A percentile compares a stretch with the other conserved stretches of the same genome.
phyloP scores from a whole-genome alignment of 2,113 vertebrate genomes.

The Arenaria interpres region DNA sequence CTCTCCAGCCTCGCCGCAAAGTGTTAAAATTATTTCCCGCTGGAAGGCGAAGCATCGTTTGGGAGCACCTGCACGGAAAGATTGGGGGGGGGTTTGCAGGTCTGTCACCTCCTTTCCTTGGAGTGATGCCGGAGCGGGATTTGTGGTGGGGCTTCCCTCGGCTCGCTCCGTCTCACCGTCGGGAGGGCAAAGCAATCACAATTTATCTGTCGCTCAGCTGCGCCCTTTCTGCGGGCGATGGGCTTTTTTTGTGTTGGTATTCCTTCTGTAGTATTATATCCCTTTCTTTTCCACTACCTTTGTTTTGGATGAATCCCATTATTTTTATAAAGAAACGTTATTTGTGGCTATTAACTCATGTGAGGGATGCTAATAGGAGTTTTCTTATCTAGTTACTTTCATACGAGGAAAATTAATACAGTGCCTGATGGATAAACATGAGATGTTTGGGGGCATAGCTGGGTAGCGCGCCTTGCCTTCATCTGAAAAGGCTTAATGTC shows the following conservation, averaged over 20 bases:
- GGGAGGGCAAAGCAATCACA: not conserved
- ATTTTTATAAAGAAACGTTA: not conserved
- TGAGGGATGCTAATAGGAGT: not conserved
- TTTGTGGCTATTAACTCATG: not conserved
- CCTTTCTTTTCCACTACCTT: not conserved
- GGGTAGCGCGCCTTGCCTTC: not conserved
- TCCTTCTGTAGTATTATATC: not conserved
- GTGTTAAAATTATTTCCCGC: not conserved
- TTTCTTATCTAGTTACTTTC: constrained; percentile 13
- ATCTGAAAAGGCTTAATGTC: not conserved
- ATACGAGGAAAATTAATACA: not conserved
- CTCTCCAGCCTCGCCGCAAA: not conserved
- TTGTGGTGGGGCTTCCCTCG: not conserved
- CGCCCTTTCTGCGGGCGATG: not conserved
- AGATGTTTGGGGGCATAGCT: not conserved
- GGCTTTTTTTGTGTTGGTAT: not conserved
- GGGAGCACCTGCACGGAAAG: not conserved
- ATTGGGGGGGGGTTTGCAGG: not conserved
- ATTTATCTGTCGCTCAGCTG: not conserved
- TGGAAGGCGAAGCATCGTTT: not conserved
- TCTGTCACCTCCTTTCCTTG: not conserved
- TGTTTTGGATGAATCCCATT: constrained; percentile 1
- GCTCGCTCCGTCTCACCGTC: not conserved
- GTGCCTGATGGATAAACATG: constrained; percentile 1
- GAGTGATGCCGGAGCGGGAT: not conserved